Base-by-base conservation (phyloP, 1,140 invertebrate genomes). In the Drosophila tristis region DNA sequence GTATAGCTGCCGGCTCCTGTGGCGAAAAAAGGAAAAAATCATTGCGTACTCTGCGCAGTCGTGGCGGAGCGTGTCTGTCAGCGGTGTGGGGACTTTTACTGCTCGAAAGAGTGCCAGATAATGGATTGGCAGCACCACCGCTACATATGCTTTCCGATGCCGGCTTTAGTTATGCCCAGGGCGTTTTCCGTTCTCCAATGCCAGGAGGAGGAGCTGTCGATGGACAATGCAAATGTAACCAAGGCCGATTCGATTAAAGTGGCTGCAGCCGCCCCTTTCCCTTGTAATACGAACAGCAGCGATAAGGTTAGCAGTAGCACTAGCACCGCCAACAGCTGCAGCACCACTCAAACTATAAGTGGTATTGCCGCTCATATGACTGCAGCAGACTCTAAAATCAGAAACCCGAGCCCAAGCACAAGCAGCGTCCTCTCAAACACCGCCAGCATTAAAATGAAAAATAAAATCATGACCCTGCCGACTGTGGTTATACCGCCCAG, bases 21-120 rank as follows among this genome's bases (percentile, higher is more conserved):
- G 4, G 11, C 0, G 4, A 39, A 39, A 13, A 39, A 39, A 39
- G 35, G 35, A 39, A 11, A 39, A 39, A 13, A 4, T 5, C 35
- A 47, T 6, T 85, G 80, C 35, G 77, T 86, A 13, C 11, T 53
- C 1, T 80, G 81, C 31, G 23, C 49, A 39, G n/a, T 3, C 23
- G 23, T 25, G 57, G 47, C 77, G 0, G 43, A 35, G n/a, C 39
- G 58, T 2, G 51, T 42, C 48, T 87, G 82, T 9, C 85, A 87
- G 60, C 53, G 85, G 2, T 87, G 82, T 26, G 85, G 85, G 0
- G 85, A 90, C 45, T 87, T 80, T 16, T 87, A 87, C 59, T 87
- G 82, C n/a, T 65, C 66, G n/a, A 60, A 45, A n/a, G 50, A 70
- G 4, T 87, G 82, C 6, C 82, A 87, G 31, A 53, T 53, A 0